These are phyloP conservation scores for Eunapius fragilis DNA, from an alignment of 37 sponge, comb jelly and placozoan genomes.

Conservation along the genomic window DNA sequence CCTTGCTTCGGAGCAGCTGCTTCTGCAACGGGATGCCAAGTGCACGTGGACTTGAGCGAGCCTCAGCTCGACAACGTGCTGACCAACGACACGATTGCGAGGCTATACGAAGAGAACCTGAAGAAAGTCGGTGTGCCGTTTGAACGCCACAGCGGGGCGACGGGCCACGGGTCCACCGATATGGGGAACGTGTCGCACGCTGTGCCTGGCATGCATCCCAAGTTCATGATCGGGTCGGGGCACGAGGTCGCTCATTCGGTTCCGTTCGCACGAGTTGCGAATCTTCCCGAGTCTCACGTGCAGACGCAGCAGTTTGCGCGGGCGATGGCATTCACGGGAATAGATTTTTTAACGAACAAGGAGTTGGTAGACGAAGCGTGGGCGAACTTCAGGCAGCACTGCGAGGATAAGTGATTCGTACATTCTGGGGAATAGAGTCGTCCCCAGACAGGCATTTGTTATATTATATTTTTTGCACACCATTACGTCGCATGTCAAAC, in stretches of 20 bases:
- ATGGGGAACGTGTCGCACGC: constrained; percentile 84
- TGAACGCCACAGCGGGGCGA: neutral
- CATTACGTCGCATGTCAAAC: too few species aligned
- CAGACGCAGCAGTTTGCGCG: constrained; percentile 60
- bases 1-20: constrained; percentile 78
- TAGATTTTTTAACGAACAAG: constrained; percentile 55
- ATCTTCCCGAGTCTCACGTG: constrained; percentile 55
- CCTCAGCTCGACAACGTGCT: constrained; percentile 49
- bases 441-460: too few species aligned
- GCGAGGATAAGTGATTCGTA: too few species aligned
- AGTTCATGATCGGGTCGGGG: constrained; percentile 58
- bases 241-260: constrained; percentile 58
- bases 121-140: neutral
- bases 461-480: too few species aligned
- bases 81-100: constrained; percentile 51
- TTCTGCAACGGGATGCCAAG: constrained; percentile 72
- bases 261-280: constrained; percentile 63
- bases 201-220: constrained; percentile 86
- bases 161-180: constrained; percentile 59
- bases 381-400: too few species aligned
- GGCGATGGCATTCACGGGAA: constrained; percentile 74
- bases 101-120: constrained; percentile 43
- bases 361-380: too few species aligned
- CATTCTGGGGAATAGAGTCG: too few species aligned
- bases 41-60: constrained; percentile 22